These are phyloP conservation scores for Scomber japonicus DNA, from an alignment of 2,113 vertebrate genomes.

Conservation along the genomic window DNA sequence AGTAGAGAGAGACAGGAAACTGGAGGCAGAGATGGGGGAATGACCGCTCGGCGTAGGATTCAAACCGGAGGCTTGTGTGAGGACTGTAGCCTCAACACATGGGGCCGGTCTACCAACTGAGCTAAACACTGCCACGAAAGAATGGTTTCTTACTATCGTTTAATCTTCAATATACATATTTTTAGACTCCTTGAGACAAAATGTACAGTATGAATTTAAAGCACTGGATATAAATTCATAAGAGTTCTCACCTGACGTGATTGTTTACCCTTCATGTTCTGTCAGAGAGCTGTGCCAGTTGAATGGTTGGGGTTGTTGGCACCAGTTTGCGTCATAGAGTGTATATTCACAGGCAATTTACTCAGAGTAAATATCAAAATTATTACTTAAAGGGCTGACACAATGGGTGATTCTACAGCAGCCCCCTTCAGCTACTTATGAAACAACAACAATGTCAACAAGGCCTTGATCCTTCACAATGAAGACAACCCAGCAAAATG, in stretches of 20 bases:
- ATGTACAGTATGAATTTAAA: background rate
- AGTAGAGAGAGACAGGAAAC: too few species aligned
- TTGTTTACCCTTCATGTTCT: background rate
- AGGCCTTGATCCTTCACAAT: conserved; percentile 9
- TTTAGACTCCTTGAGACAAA: background rate
- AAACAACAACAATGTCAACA: conserved; percentile 2
- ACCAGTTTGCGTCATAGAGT: conserved; percentile 13
- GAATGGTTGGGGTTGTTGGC: conserved; percentile 8
- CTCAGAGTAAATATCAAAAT: conserved; percentile 29
- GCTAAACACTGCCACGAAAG: background rate
- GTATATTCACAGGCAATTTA: background rate
- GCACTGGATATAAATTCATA: background rate
- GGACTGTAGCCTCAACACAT: too few species aligned
- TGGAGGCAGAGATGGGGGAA: too few species aligned
- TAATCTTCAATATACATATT: background rate
- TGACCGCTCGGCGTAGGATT: too few species aligned
- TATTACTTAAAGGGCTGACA: conserved; percentile 29
- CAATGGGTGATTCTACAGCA: conserved; percentile 34
- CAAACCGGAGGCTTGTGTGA: too few species aligned
- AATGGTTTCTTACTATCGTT: background rate
- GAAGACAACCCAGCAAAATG: conserved; percentile 5
- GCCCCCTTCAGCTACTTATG: conserved; percentile 22
- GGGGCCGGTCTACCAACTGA: too few species aligned
- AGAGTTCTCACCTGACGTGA: background rate
- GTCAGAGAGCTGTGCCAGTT: background rate